These are phyloP conservation scores for Drosophila kanekoi DNA, from an alignment of 2,888 invertebrate species.

Conservation along the genomic window DNA sequence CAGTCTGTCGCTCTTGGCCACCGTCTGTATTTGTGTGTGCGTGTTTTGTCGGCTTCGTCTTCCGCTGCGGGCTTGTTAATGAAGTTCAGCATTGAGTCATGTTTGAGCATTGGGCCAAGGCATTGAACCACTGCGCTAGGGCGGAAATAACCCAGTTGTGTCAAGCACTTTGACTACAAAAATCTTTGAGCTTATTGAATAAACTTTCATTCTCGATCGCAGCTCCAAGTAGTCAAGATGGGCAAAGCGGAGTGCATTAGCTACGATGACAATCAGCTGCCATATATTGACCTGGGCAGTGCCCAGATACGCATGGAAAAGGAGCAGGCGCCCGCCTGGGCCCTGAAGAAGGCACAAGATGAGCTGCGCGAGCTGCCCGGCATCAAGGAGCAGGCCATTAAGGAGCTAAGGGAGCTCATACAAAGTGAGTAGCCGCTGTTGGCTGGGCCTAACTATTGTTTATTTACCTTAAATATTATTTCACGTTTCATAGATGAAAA, in stretches of 20 bases:
- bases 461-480: background rate
- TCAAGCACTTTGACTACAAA: slow-evolving; percentile 52
- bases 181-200: slow-evolving; percentile 31
- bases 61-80: slow-evolving; percentile 58
- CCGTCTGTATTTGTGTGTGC: slow-evolving; percentile 18
- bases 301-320: slow-evolving; percentile 88
- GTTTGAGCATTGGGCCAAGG: slow-evolving; percentile 61
- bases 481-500: slow-evolving; percentile 87
- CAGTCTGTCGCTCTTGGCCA: slow-evolving; percentile 4
- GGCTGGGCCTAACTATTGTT: background rate
- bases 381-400: slow-evolving; percentile 87
- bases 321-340: slow-evolving; percentile 87
- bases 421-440: slow-evolving; percentile 84
- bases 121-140: slow-evolving; percentile 63
- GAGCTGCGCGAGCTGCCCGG: slow-evolving; percentile 91
- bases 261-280: slow-evolving; percentile 86
- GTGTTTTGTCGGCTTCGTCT: slow-evolving; percentile 46
- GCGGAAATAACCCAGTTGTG: slow-evolving; percentile 73
- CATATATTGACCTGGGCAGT: slow-evolving; percentile 88
- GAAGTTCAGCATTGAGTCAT: slow-evolving; percentile 74
- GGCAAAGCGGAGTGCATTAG: slow-evolving; percentile 83
- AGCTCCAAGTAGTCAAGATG: slow-evolving; percentile 67
- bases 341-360: slow-evolving; percentile 87
- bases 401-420: slow-evolving; percentile 86
- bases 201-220: slow-evolving; percentile 63